Evolutionary conservation across 2,113 vertebrate species (phyloP), one percentile per base, ranked within the genome.

Genomic region (Acanthisitta chloris): DNA sequence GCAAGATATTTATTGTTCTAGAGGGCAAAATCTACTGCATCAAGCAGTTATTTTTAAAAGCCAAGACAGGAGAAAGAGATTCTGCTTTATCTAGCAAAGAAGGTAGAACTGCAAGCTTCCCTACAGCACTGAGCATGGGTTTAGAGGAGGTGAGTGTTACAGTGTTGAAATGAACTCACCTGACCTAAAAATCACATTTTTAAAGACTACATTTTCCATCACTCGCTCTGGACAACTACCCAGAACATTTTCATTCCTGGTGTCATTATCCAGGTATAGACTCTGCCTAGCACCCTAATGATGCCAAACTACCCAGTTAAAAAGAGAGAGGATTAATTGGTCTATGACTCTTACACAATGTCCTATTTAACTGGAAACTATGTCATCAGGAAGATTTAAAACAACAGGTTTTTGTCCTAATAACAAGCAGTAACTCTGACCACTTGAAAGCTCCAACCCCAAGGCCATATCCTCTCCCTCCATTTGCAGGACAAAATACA

Each of bases 1-100:
- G 92, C 55, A 62, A 73, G 85, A 73, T 83, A 93, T 95, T 96
- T 95, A 94, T 90, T 86, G 94, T 88, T 76, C 90, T 83, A 57
- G 79, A 90, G 79, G 43, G 43, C 2, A 1, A 95, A 93, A 93
- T 77, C 67, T 55, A 92, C 85, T 74, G 92, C 92, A 95, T 43
- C 90, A 48, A 4, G 3, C 54, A 33, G 87, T 46, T 86, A 61
- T 34, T 94, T 62, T 85, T 77, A 86, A 86, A 90, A 88, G 52
- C 16, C 69, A 78, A 51, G 65, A 15, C 3, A 24, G 58, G 72
- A 64, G 40, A 57, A 28, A 70, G 64, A 86, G 40, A 77, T 49
- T 59, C 18, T 82, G 70, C 70, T 82, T 85, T 82, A 62, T 58
- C 84, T 59, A 67, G 57, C 49, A 45, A 62, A 82, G 36, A 0